Evolutionary conservation across 2,888 invertebrate genomes (phyloP).

Genomic region (Alloplasta piceator): DNA sequence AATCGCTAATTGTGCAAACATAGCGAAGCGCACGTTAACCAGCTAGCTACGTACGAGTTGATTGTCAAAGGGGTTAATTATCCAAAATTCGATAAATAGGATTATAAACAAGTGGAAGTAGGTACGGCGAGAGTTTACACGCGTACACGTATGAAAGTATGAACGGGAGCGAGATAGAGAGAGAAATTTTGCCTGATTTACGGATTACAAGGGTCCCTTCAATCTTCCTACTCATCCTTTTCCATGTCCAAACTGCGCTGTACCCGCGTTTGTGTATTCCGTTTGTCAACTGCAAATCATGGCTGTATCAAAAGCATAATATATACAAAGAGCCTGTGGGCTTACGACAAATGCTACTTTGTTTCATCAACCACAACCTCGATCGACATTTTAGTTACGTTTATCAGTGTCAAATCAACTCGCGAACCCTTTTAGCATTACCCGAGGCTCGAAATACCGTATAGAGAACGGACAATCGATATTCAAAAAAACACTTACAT

Average conservation of each 20-base stretch:
- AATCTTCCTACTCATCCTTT: neutral
- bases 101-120: constrained; percentile 56
- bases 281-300: constrained; percentile 47
- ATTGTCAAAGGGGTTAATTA: constrained; percentile 71
- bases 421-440: too few relatives aligned
- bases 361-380: constrained; percentile 37
- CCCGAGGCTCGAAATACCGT: too few relatives aligned
- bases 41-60: constrained; percentile 60
- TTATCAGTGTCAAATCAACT: constrained; percentile 18
- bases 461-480: too few relatives aligned
- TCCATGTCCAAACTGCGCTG: neutral
- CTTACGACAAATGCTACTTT: constrained; percentile 6
- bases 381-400: constrained; percentile 50
- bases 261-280: constrained; percentile 38
- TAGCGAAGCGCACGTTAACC: constrained; percentile 61
- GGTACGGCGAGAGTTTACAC: constrained; percentile 33
- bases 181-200: constrained; percentile 2
- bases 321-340: neutral
- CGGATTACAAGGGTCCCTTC: constrained; percentile 31
- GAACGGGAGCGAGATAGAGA: constrained; percentile 3
- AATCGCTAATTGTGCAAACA: constrained; percentile 69
- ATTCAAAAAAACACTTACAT: too few relatives aligned
- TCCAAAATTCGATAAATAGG: constrained; percentile 65
- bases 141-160: constrained; percentile 37
- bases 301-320: constrained; percentile 21